Evolutionary conservation across 2,797 vertebrate species (phyloP).

Genomic region (Anomalospiza imberbis): DNA sequence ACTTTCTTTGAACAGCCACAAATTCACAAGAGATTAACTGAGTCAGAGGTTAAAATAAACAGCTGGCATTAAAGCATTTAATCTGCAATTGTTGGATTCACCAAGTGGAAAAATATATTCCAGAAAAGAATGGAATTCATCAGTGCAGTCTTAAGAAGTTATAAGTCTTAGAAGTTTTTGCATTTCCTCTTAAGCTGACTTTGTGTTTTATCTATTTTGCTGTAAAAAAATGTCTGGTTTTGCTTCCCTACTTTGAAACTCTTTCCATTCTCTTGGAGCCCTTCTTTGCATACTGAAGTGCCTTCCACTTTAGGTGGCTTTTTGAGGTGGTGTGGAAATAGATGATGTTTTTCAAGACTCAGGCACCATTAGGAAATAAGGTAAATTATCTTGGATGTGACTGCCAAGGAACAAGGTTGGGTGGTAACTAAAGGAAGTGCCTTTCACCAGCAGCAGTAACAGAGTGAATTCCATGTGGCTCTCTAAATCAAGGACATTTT

Average conservation of each 20-base stretch:
- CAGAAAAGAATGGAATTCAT: conserved; percentile 26
- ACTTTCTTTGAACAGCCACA: conserved; percentile 57
- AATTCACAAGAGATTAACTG: conserved; percentile 67
- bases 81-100: conserved; percentile 38
- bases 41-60: conserved; percentile 67
- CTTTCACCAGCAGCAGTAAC: background rate
- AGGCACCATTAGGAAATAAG: background rate
- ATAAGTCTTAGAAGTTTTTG: background rate
- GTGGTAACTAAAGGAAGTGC: background rate
- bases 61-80: conserved; percentile 62
- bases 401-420: background rate
- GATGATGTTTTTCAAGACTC: background rate
- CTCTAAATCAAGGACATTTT: background rate
- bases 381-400: background rate
- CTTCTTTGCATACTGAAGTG: background rate
- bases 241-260: background rate
- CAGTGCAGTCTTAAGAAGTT: conserved; percentile 6
- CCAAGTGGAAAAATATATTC: conserved; percentile 48
- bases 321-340: background rate
- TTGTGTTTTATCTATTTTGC: background rate
- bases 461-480: background rate
- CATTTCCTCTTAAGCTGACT: conserved; percentile 1
- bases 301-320: background rate
- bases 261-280: background rate
- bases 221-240: background rate